Evolutionary conservation across 2,888 invertebrate species (phyloP).

Genomic region (Melieria omissa): DNA sequence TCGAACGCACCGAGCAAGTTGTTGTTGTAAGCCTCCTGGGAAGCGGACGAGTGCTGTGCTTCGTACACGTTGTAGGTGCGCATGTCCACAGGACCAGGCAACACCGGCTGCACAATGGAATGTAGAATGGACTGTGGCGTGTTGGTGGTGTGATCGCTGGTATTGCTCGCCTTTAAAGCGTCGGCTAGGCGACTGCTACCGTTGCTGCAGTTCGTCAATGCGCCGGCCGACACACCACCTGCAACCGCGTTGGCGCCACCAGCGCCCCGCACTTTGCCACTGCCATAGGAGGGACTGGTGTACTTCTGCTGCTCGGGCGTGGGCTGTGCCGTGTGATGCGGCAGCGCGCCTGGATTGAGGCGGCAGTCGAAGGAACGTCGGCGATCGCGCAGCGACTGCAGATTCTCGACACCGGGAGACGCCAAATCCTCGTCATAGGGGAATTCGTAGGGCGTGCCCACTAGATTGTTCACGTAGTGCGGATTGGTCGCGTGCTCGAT

Average conservation of each 20-base stretch:
- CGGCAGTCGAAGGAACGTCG: slow-evolving; percentile 79
- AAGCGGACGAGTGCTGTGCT: slow-evolving; percentile 67
- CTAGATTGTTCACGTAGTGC: slow-evolving; percentile 79
- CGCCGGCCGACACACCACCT: slow-evolving; percentile 21
- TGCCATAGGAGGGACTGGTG: slow-evolving; percentile 56
- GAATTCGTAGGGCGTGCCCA: slow-evolving; percentile 88
- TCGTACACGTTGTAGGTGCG: slow-evolving; percentile 79
- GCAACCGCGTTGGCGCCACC: slow-evolving; percentile 42
- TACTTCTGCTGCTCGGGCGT: slow-evolving; percentile 47
- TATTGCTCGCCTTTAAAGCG: slow-evolving; percentile 67
- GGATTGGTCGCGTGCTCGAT: slow-evolving; percentile 66
- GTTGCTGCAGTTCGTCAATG: slow-evolving; percentile 46
- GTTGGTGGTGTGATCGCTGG: slow-evolving; percentile 53
- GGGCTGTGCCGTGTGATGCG: slow-evolving; percentile 30
- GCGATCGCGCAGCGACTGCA: slow-evolving; percentile 83
- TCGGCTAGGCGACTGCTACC: slow-evolving; percentile 61
- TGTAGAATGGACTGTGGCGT: slow-evolving; percentile 66
- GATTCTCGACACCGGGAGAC: slow-evolving; percentile 79
- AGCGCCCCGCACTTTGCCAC: slow-evolving; percentile 55
- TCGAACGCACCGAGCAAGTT: slow-evolving; percentile 76
- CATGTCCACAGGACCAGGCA: slow-evolving; percentile 92
- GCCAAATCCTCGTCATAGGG: slow-evolving; percentile 87
- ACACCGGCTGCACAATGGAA: slow-evolving; percentile 76
- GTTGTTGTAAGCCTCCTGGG: slow-evolving; percentile 71
- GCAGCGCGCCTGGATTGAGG: slow-evolving; percentile 46